phyloP scores from a whole-genome alignment of 1,140 invertebrate genomes.

The Meteorus sp. region DNA sequence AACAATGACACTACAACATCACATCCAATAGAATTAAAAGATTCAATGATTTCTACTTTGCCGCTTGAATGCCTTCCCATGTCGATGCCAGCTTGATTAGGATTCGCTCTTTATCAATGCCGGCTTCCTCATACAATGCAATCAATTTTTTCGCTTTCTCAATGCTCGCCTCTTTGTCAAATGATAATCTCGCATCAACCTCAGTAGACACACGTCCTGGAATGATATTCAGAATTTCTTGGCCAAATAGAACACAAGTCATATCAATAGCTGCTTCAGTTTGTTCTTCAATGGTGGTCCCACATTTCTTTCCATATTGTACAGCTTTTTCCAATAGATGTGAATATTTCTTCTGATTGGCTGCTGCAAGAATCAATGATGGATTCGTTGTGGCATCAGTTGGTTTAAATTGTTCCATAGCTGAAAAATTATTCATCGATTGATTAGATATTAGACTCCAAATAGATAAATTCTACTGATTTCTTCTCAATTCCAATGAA shows the following conservation, averaged over 20 bases:
- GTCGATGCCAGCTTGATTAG: constrained; percentile 97
- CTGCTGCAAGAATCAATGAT: constrained; percentile 92
- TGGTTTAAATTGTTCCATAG: constrained; percentile 95
- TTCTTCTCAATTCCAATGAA: too few species aligned
- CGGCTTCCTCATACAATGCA: constrained; percentile 84
- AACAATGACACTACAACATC: neutral
- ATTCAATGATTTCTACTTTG: constrained; percentile 70
- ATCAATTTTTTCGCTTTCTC: constrained; percentile 89
- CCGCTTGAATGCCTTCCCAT: constrained; percentile 99
- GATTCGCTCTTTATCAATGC: constrained; percentile 90
- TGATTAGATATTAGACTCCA: constrained; percentile 11
- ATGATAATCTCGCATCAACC: constrained; percentile 97
- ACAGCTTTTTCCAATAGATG: constrained; percentile 88
- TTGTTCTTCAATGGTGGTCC: constrained; percentile 73
- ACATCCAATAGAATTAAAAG: neutral
- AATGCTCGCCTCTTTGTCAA: constrained; percentile 90
- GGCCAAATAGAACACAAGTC: constrained; percentile 93
- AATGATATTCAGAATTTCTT: constrained; percentile 96
- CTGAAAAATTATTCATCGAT: constrained; percentile 60
- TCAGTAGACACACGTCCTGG: constrained; percentile 98
- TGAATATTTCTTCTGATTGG: constrained; percentile 89
- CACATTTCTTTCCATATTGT: constrained; percentile 76
- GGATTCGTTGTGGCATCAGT: constrained; percentile 99
- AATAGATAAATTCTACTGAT: neutral
- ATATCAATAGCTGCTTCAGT: constrained; percentile 85